Conservation (phyloP, 2,113 vertebrate species). For the Rhineura floridana region DNA sequence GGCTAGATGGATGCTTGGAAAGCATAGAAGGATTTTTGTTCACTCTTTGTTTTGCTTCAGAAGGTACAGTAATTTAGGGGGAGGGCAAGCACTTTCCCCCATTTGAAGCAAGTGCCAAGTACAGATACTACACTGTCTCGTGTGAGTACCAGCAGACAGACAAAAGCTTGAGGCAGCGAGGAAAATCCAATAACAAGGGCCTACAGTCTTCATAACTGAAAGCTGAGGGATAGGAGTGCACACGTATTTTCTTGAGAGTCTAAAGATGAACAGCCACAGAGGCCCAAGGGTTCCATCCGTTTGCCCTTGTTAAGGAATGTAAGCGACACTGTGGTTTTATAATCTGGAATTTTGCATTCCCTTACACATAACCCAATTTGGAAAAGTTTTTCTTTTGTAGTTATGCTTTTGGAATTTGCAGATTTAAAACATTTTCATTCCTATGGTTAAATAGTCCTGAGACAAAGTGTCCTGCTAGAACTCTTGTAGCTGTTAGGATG, state of each 20-base stretch:
- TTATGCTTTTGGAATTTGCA: slow-evolving; percentile 22
- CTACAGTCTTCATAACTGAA: neutral
- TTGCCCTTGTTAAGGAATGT: neutral
- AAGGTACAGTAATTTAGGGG: neutral
- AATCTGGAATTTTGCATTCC: slow-evolving; percentile 4
- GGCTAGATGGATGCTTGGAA: neutral
- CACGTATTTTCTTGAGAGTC: neutral
- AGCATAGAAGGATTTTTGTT: neutral
- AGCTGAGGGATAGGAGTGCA: neutral
- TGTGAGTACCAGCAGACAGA: neutral
- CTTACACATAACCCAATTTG: slow-evolving; percentile 13
- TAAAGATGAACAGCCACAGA: neutral
- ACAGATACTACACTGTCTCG: neutral
- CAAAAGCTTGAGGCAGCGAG: too few species aligned
- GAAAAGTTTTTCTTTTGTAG: slow-evolving; percentile 22
- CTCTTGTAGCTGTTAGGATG: neutral
- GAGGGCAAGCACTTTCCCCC: too few species aligned
- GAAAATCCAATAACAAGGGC: neutral
- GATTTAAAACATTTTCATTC: slow-evolving; percentile 30
- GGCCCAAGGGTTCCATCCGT: neutral
- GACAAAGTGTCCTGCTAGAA: neutral
- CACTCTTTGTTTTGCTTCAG: neutral
- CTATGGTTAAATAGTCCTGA: slow-evolving; percentile 21
- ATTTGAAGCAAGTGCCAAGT: neutral
- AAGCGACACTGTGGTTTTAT: neutral